A percentile compares a stretch with the other conserved stretches of the same genome.
These are phyloP conservation scores for Abrostola triplasia DNA, from an alignment of 2,888 invertebrate species.

Conservation along the genomic window DNA sequence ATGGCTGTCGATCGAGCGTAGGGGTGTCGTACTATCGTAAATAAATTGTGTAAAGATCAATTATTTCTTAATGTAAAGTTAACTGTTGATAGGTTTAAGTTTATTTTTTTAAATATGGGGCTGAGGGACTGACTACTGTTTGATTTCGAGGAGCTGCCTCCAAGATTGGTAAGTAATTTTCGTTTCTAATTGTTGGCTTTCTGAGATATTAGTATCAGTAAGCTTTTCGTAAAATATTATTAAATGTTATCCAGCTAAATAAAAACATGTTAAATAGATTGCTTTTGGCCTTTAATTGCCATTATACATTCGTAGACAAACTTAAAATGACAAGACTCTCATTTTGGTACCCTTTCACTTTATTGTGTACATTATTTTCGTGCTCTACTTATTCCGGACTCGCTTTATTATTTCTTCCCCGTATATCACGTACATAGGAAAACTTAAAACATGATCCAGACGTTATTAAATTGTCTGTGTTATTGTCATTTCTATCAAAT, in stretches of 20 bases:
- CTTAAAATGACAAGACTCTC: conserved; percentile 58
- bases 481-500: conserved; percentile 7
- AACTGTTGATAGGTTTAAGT: conserved; percentile 57
- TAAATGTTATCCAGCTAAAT: conserved; percentile 29
- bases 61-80: conserved; percentile 67
- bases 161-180: conserved; percentile 76
- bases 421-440: conserved; percentile 15
- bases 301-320: conserved; percentile 17
- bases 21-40: conserved; percentile 71
- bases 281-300: conserved; percentile 2
- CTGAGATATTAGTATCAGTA: conserved; percentile 60
- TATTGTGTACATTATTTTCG: conserved; percentile 84
- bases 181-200: conserved; percentile 63
- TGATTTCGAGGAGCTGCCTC: conserved; percentile 67
- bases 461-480: conserved; percentile 9
- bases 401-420: conserved; percentile 58
- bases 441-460: conserved; percentile 11
- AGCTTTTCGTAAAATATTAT: conserved; percentile 54
- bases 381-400: conserved; percentile 84
- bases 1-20: conserved; percentile 82
- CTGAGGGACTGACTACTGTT: conserved; percentile 73
- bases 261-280: conserved; percentile 19
- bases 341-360: conserved; percentile 86
- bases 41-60: conserved; percentile 69
- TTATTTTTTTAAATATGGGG: conserved; percentile 71